Conservation (phyloP, 2,888 invertebrate species). For the Argyresthia albistria region DNA sequence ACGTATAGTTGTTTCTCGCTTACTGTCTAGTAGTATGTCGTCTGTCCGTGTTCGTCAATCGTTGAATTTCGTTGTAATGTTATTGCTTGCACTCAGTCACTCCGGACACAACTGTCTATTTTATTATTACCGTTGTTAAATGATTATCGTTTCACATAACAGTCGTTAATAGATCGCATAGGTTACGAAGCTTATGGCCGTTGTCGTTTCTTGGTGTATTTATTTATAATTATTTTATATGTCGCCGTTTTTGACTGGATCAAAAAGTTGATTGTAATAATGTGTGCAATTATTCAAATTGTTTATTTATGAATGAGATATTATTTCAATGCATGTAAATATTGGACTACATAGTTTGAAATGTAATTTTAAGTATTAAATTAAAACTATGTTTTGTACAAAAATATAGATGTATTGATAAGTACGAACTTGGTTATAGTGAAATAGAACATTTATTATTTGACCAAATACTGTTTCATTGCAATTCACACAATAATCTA, state of each 20-base stretch:
- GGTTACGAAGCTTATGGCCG: background rate
- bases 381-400: constrained; percentile 4
- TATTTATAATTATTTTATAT: constrained; percentile 26
- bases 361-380: constrained; percentile 11
- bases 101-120: background rate
- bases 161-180: background rate
- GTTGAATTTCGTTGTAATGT: background rate
- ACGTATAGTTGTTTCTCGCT: too few species aligned
- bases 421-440: background rate
- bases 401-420: constrained; percentile 1
- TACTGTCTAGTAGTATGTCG: background rate
- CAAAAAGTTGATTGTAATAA: constrained; percentile 57
- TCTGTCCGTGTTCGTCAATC: background rate
- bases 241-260: constrained; percentile 57
- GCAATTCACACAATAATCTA: background rate
- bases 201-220: constrained; percentile 17
- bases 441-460: background rate
- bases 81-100: background rate
- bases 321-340: constrained; percentile 35
- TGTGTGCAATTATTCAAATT: constrained; percentile 42
- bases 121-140: background rate
- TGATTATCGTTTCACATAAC: background rate
- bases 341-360: constrained; percentile 18
- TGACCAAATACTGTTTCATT: constrained; percentile 5
- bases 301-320: constrained; percentile 32